phyloP scores from a whole-genome alignment of 2,888 invertebrate genomes.

The Parascotia fuliginaria region DNA sequence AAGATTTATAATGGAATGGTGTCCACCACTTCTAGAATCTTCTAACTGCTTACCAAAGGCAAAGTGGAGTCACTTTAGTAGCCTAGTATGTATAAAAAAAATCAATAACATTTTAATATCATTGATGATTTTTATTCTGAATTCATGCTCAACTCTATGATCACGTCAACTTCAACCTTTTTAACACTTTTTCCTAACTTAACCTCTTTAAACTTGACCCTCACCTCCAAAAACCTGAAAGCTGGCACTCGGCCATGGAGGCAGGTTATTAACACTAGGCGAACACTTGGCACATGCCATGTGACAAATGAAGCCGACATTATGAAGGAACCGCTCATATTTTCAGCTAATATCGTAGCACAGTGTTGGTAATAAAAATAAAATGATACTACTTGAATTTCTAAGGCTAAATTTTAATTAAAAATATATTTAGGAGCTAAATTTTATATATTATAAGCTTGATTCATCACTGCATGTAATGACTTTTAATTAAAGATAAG shows the following conservation, averaged over 20 bases:
- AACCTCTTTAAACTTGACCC: constrained; percentile 23
- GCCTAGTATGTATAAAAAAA: no score
- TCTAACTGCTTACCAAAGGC: no score
- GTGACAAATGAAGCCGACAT: constrained; percentile 81
- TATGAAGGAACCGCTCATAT: constrained; percentile 70
- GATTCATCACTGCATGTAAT: no score
- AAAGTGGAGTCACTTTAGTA: no score
- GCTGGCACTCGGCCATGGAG: constrained; percentile 74
- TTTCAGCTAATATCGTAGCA: constrained; percentile 42
- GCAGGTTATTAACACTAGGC: constrained; percentile 76
- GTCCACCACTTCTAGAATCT: no score
- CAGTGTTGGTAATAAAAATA: constrained; percentile 24
- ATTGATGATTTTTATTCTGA: no score
- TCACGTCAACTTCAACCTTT: no score
- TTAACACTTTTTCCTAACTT: background rate
- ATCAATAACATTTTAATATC: no score
- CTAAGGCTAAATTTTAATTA: constrained; percentile 23
- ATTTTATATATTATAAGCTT: background rate
- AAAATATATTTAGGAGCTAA: background rate
- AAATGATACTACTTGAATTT: constrained; percentile 24
- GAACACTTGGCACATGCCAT: constrained; percentile 67
- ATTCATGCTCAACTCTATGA: no score
- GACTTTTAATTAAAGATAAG: no score
- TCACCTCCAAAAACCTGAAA: constrained; percentile 43
- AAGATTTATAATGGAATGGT: no score